A percentile compares a stretch with the other conserved stretches of the same genome.
Conservation (phyloP, 1,140 invertebrate genomes). For the Bombus turneri region DNA sequence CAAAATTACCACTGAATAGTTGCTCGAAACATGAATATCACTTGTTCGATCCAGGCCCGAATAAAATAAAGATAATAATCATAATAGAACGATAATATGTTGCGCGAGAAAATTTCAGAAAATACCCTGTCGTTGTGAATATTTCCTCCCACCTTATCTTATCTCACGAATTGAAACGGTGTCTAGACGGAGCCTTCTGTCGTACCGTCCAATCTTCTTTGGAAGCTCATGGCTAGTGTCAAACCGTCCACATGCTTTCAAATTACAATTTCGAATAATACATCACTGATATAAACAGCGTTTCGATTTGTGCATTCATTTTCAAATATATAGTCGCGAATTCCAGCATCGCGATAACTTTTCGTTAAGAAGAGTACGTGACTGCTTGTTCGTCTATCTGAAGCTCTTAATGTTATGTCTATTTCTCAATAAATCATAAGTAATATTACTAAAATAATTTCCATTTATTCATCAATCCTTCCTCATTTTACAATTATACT, state of each 20-base stretch:
- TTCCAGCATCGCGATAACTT: neutral
- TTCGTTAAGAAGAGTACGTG: neutral
- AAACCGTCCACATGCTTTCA: neutral
- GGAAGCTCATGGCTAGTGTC: neutral
- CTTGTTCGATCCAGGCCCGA: neutral
- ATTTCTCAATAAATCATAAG: neutral
- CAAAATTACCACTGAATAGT: neutral
- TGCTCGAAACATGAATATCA: neutral
- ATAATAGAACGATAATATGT: neutral
- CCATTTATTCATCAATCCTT: too few species aligned
- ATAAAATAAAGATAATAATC: too few species aligned
- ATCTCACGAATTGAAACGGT: conserved; percentile 44
- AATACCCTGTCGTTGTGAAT: conserved; percentile 15
- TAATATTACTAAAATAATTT: neutral
- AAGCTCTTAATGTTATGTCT: neutral
- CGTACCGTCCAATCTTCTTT: conserved; percentile 37
- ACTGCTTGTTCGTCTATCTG: neutral
- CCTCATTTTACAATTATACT: neutral
- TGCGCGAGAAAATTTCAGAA: conserved; percentile 13
- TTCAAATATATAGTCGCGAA: neutral
- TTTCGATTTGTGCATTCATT: too few species aligned
- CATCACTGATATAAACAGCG: neutral
- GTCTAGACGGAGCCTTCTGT: conserved; percentile 20
- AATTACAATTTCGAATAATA: neutral
- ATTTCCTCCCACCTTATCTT: conserved; percentile 40